A percentile compares a stretch with the other conserved stretches of the same genome.
Conservation (phyloP, 1,140 invertebrate genomes). For the Zaprionus inermis region DNA sequence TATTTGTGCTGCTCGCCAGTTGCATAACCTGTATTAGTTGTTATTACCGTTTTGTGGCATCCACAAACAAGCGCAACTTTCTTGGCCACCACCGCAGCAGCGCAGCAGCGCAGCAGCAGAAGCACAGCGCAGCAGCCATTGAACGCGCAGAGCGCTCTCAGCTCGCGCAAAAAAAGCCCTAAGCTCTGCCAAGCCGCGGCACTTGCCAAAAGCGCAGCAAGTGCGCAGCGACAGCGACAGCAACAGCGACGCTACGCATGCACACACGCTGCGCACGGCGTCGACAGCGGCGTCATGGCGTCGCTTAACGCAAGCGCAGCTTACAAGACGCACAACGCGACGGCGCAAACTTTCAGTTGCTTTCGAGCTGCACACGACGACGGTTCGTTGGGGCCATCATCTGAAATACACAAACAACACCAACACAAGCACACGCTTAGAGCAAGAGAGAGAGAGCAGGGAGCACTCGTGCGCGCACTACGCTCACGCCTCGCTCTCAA, state of each 20-base stretch:
- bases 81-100: slow-evolving; percentile 26
- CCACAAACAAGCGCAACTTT: slow-evolving; percentile 37
- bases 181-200: slow-evolving; percentile 46
- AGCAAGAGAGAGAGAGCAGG: slow-evolving; percentile 23
- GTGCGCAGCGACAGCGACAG: slow-evolving; percentile 36
- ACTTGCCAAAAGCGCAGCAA: slow-evolving; percentile 77
- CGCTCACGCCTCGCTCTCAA: slow-evolving; percentile 13
- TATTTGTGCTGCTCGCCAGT: slow-evolving; percentile 54
- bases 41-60: slow-evolving; percentile 75
- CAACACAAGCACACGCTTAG: slow-evolving; percentile 1
- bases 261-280: slow-evolving; percentile 43
- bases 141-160: slow-evolving; percentile 35
- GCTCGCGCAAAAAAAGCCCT: slow-evolving; percentile 2
- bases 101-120: slow-evolving; percentile 11
- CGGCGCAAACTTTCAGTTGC: slow-evolving; percentile 72
- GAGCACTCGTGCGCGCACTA: slow-evolving; percentile 1
- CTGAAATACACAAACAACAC: slow-evolving; percentile 9
- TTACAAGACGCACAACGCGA: slow-evolving; percentile 72
- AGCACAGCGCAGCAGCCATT: slow-evolving; percentile 58
- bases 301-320: slow-evolving; percentile 38
- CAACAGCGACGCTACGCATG: slow-evolving; percentile 33
- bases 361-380: slow-evolving; percentile 74
- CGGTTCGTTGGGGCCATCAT: slow-evolving; percentile 46
- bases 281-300: slow-evolving; percentile 16
- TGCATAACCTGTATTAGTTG: slow-evolving; percentile 81